Base-by-base conservation (phyloP, 2,113 vertebrate species). In the Psittacula cyanocephala region DNA sequence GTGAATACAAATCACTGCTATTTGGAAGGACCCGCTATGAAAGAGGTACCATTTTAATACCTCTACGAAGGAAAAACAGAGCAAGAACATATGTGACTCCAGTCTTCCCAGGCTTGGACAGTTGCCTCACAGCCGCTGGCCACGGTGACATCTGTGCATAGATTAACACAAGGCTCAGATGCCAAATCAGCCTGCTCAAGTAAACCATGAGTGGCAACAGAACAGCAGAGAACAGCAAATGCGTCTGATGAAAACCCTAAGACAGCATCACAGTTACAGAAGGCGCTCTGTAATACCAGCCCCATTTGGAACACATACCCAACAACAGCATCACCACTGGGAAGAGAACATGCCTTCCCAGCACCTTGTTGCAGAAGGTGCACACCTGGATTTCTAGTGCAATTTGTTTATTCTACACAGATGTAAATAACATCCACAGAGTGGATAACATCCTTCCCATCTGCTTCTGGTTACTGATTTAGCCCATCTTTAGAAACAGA, bases 401-500 rank as follows among this genome's bases (percentile, higher is more conserved):
- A 12, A 50, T 74, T 44, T 84, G 24, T 57, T 87, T 89, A 23
- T 63, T 92, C 65, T 17, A 29, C 62, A 52, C 49, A 84, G 86
- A 39, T 72, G 44, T 84, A 93, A 85, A 85, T 91, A 92, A 77
- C 57, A 77, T 22, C 83, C 59, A 69, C 44, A 50, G 63, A 92
- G 81, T 63, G 44, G 53, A 74, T 84, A 84, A 92, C 23, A 46
- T 3, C 53, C 65, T 80, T 85, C 69, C 59, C 77, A 94, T 72
- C 86, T 94, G 82, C 79, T 65, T 41, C 71, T 93, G 52, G n/a
- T 57, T 68, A 68, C 90, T 85, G 55, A 95, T 90, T 85, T 46
- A 91, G 63, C 71, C 64, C 33, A 28, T 44, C 67, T 88, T 91
- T 89, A 86, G 63, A 83, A 90, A 71, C 4, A 8, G 41, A 85